Evolutionary conservation across 2,797 vertebrate species (phyloP), one percentile per base, ranked within the genome.

Genomic region (Aulostomus chinensis): DNA sequence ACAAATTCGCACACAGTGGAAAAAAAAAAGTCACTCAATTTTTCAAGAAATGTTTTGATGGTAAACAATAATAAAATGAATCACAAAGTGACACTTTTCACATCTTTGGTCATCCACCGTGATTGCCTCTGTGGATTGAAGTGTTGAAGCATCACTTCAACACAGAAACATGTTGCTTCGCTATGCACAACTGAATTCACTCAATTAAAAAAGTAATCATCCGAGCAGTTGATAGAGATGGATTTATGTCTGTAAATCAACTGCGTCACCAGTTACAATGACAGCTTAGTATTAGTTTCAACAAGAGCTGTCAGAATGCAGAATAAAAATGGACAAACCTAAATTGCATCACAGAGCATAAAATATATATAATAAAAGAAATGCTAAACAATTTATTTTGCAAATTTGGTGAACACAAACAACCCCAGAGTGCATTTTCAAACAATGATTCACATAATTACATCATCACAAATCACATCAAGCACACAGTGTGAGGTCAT

Each of bases 41-140:
- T 51, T 11, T 29, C 16, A 71, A 59, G 32, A 18, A 60, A 65
- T 21, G 30, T 33, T 50, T 56, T 13, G 38, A 57, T 37, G 26
- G 13, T n/a, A 52, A 39, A 50, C 5, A 36, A 61, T 16, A 66
- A 49, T 55, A 70, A 54, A 7, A 64, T 2, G 0, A 20, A 40
- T 56, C 5, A 13, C 40, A 53, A 78, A 75, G 65, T 72, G 47
- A 58, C 58, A 70, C 14, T 58, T 40, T 74, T 76, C 34, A 61
- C 35, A 29, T 68, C 55, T 79, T 71, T 68, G 61, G 68, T 70
- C 53, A 20, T 47, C 29, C 12, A 58, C 46, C 21, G 35, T 46
- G 9, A 57, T n/a, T 21, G 9, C 30, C 5, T 54, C 12, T 6
- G 7, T 20, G 21, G 31, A 60, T 4, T 48, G 24, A 43, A 70